A percentile compares a stretch with the other conserved stretches of the same genome.
Conservation (phyloP, 2,888 invertebrate species). For the Patella ulyssiponensis region DNA sequence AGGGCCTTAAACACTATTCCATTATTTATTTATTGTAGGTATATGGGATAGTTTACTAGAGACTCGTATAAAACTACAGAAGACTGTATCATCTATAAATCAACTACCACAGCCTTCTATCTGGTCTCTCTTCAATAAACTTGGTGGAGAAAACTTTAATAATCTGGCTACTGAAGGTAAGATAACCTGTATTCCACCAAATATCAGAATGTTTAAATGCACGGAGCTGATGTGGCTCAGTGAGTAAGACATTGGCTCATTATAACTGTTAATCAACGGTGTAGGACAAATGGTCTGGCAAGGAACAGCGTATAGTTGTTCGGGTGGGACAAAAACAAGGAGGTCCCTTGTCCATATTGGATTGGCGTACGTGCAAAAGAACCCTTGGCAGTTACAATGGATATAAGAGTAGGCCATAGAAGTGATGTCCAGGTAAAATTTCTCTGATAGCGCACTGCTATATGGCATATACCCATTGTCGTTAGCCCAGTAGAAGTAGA, state of each 20-base stretch:
- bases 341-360: too few species aligned
- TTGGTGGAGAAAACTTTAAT: slow-evolving; percentile 70
- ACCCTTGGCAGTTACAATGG: too few species aligned
- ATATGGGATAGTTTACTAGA: slow-evolving; percentile 91
- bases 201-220: too few species aligned
- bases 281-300: too few species aligned
- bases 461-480: too few species aligned
- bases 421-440: not conserved
- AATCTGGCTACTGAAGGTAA: slow-evolving; percentile 53
- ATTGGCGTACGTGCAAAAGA: too few species aligned
- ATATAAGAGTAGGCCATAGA: not conserved
- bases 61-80: slow-evolving; percentile 89
- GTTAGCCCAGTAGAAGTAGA: not conserved
- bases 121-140: slow-evolving; percentile 73
- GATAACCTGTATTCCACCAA: not conserved
- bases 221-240: too few species aligned
- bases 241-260: too few species aligned
- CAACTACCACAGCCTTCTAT: slow-evolving; percentile 81
- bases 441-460: not conserved
- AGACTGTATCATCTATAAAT: slow-evolving; percentile 83
- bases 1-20: not conserved
- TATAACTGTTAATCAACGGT: too few species aligned
- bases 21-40: slow-evolving; percentile 55
- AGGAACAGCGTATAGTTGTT: too few species aligned
- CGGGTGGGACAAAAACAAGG: too few species aligned